Conservation (phyloP, 2,113 vertebrate species). For the Platichthys stellatus region DNA sequence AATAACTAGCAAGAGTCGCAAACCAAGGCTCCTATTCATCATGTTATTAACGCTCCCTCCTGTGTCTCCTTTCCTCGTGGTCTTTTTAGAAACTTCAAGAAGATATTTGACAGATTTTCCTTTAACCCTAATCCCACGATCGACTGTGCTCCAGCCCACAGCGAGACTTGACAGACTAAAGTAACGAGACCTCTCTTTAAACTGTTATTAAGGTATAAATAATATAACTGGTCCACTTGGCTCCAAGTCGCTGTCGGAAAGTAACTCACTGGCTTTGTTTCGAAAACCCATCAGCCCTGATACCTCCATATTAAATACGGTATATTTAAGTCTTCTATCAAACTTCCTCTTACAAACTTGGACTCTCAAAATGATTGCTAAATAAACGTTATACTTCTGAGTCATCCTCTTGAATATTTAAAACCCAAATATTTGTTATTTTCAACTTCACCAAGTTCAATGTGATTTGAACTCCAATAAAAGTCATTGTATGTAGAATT, state of each 20-base stretch:
- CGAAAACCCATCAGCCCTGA: neutral
- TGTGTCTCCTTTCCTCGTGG: neutral
- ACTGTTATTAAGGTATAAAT: constrained; percentile 3
- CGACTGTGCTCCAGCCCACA: neutral
- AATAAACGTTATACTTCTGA: neutral
- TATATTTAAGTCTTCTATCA: neutral
- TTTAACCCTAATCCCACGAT: constrained; percentile 5
- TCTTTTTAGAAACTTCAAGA: neutral
- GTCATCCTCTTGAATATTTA: neutral
- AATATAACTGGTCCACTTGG: neutral
- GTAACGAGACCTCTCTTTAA: neutral
- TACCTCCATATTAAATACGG: neutral
- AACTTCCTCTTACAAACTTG: neutral
- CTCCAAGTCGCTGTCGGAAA: neutral
- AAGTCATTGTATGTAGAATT: too few relatives aligned
- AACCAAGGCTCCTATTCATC: constrained; percentile 24
- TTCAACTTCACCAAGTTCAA: too few relatives aligned
- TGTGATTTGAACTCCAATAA: too few relatives aligned
- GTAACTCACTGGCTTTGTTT: neutral
- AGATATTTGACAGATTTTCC: constrained; percentile 7
- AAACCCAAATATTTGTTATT: neutral
- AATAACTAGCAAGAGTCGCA: constrained; percentile 40
- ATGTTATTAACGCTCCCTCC: constrained; percentile 1
- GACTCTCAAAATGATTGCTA: neutral
- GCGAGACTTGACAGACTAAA: constrained; percentile 12